Evolutionary conservation across 23 tunicate species (phyloP).

Genomic region (Pegea sp.): DNA sequence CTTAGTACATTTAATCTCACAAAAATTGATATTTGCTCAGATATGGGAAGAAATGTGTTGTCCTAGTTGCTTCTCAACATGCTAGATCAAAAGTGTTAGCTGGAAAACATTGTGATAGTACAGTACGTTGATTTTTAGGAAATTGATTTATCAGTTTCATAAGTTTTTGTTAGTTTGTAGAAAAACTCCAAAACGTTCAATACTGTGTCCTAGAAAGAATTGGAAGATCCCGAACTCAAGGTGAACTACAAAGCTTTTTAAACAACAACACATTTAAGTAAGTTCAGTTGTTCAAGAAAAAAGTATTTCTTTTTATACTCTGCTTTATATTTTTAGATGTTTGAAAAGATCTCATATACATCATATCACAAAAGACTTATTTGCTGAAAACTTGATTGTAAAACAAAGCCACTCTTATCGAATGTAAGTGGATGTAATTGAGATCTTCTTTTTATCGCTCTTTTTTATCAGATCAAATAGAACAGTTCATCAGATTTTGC

Average conservation of each 20-base stretch:
- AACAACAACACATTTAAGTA: conserved; percentile 27
- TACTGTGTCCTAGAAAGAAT: conserved; percentile 65
- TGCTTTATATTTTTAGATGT: conserved; percentile 8
- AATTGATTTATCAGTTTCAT: not conserved
- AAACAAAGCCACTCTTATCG: conserved; percentile 30
- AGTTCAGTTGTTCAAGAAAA: not conserved
- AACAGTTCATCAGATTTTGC: no score
- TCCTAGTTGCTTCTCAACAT: conserved; percentile 54
- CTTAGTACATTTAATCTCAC: no score
- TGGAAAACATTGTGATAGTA: not conserved
- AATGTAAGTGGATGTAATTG: conserved; percentile 12
- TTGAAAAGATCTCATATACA: conserved; percentile 44
- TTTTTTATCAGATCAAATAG: no score
- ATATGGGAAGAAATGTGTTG: conserved; percentile 21
- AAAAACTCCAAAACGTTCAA: conserved; percentile 12
- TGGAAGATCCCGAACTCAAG: conserved; percentile 62
- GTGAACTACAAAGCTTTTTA: conserved; percentile 47
- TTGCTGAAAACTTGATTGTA: conserved; percentile 11
- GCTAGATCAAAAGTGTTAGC: conserved; percentile 15
- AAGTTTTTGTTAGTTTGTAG: conserved; percentile 6
- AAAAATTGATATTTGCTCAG: no score
- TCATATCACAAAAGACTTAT: conserved; percentile 21
- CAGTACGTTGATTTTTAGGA: not conserved
- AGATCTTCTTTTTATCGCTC: no score
- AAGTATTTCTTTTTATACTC: no score